A percentile compares a stretch with the other conserved stretches of the same genome.
These are phyloP conservation scores for Empidonax alnorum DNA, from an alignment of 2,113 vertebrate genomes.

Conservation along the genomic window DNA sequence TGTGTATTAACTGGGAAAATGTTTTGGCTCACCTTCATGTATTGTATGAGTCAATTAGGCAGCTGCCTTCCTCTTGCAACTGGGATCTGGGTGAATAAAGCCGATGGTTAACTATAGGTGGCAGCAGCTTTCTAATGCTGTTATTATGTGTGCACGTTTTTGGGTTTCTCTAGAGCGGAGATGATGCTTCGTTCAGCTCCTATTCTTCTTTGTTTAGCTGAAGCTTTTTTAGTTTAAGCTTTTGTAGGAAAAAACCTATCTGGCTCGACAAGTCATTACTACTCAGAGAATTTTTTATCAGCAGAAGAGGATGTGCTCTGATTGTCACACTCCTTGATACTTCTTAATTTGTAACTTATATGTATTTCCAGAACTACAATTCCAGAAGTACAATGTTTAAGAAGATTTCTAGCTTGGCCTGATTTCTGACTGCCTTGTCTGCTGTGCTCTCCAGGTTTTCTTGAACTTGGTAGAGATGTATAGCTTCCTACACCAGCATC, in stretches of 20 bases:
- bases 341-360: neutral
- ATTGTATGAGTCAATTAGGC: neutral
- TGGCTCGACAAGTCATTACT: neutral
- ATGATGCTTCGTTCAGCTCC: neutral
- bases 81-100: neutral
- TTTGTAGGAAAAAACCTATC: neutral
- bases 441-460: neutral
- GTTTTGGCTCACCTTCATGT: neutral
- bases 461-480: neutral
- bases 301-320: neutral
- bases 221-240: neutral
- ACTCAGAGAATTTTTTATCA: neutral
- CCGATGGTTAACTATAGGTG: conserved; percentile 1
- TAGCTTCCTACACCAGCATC: neutral
- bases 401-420: neutral
- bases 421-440: neutral
- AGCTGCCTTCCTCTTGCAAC: neutral
- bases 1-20: neutral
- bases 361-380: neutral
- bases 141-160: neutral
- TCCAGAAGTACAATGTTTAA: neutral
- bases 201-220: neutral
- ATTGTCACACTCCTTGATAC: neutral
- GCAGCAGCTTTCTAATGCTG: conserved; percentile 45
- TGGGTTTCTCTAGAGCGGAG: neutral